Evolutionary conservation across 1,140 invertebrate genomes (phyloP).

Genomic region (Drosophila aff.): DNA sequence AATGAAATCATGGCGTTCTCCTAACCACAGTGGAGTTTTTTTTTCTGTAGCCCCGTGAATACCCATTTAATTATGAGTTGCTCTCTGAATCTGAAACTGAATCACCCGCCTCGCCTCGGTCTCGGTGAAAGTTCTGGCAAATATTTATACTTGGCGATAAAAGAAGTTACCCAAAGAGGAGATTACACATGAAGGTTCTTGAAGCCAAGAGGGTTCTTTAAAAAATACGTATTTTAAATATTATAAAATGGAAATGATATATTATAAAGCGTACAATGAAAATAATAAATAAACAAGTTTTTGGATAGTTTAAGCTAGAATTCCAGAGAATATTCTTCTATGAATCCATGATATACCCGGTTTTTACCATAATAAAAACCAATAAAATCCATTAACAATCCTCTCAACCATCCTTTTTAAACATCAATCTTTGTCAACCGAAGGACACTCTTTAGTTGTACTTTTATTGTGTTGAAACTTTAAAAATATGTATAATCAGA

Average conservation of each 20-base stretch:
- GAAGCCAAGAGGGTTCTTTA: not conserved
- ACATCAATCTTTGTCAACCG: not conserved
- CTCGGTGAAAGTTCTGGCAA: slow-evolving; percentile 54
- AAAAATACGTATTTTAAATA: too few relatives aligned
- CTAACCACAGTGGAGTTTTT: slow-evolving; percentile 59
- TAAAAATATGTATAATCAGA: not conserved
- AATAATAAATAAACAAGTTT: too few relatives aligned
- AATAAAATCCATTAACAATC: not conserved
- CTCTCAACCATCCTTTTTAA: not conserved
- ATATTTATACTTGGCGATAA: slow-evolving; percentile 50
- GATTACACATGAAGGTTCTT: slow-evolving; percentile 25
- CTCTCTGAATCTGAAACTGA: slow-evolving; percentile 33
- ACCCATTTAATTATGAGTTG: slow-evolving; percentile 51
- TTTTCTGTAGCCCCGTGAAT: slow-evolving; percentile 20
- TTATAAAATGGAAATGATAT: not conserved
- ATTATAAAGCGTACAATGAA: not conserved
- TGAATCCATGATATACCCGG: too few relatives aligned
- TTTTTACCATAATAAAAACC: too few relatives aligned
- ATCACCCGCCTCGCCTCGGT: slow-evolving; percentile 31
- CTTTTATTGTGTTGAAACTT: not conserved
- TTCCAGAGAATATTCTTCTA: too few relatives aligned
- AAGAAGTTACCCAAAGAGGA: slow-evolving; percentile 4
- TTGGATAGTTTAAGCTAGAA: too few relatives aligned
- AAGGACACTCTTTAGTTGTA: slow-evolving; percentile 14
- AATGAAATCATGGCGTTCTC: slow-evolving; percentile 49